phyloP scores from a whole-genome alignment of 2,113 vertebrate species.

The Triplophysa dalaica region DNA sequence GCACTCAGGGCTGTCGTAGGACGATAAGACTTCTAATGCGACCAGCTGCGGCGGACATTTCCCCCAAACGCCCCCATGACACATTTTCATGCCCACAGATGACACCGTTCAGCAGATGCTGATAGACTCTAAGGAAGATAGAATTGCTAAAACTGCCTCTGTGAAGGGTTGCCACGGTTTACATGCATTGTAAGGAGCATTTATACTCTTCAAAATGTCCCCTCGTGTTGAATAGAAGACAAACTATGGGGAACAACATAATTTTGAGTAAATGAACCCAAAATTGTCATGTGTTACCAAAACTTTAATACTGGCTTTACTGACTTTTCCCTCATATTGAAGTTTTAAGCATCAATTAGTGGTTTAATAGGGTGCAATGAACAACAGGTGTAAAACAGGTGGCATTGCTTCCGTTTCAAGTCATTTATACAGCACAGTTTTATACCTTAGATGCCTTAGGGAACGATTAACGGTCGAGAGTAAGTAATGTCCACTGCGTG shows the following conservation, averaged over 20 bases:
- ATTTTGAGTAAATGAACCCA: too few relatives aligned
- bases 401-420: too few relatives aligned
- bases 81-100: not conserved
- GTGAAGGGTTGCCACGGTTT: not conserved
- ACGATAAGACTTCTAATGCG: slow-evolving; percentile 30
- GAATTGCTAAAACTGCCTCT: not conserved
- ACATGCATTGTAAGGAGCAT: too few relatives aligned
- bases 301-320: not conserved
- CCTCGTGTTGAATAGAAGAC: too few relatives aligned
- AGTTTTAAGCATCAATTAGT: not conserved
- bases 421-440: too few relatives aligned
- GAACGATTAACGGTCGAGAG: too few relatives aligned
- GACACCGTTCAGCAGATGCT: slow-evolving; percentile 14
- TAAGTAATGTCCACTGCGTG: too few relatives aligned
- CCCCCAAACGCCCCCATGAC: not conserved
- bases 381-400: too few relatives aligned
- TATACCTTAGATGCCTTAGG: too few relatives aligned
- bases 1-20: slow-evolving; percentile 19
- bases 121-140: not conserved
- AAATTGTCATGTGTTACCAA: not conserved
- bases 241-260: not conserved
- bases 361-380: not conserved
- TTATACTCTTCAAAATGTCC: too few relatives aligned
- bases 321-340: not conserved
- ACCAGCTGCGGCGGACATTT: not conserved